Evolutionary conservation across 2,888 invertebrate genomes (phyloP), one percentile per base, ranked within the genome.

Genomic region (Leptopilina myrica): DNA sequence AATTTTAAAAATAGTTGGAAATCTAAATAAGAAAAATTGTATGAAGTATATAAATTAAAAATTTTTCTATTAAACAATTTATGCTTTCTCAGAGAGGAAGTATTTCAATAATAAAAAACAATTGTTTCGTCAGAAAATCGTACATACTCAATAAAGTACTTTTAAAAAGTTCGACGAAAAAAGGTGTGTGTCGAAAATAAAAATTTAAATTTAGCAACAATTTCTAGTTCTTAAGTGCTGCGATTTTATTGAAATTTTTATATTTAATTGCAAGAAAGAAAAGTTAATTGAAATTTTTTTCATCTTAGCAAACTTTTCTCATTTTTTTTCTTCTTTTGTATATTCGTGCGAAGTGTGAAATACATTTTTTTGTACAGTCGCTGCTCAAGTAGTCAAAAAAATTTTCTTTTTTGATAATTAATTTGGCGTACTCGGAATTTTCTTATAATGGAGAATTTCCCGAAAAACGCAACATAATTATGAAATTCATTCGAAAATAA

Each of bases 41-140:
- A 20, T 20, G 1, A 20, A 20, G 20, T 20, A 20, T 20, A 20
- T 20, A 20, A 20, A 20, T 20, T 20, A 1, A 20, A 20, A 20
- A 20, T 20, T 20, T 20, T 20, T 1, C 20, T 1, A 20, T 20
- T 20, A 20, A 20, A 1, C 20, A 20, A 20, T 20, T 20, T 20
- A 1, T 1, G n/a, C 2, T 62, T 62, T 62, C 15, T 49, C 26
- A 69, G 8, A 9, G n/a, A n/a, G 33, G 5, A 33, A 20, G 20
- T 20, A 20, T 20, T 20, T 20, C n/a, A n/a, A n/a, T 20, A 20
- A 20, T 20, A 20, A 20, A 20, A 20, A 5, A n/a, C 33, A 20
- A 67, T 49, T 73, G 56, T 73, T 73, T 73, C 56, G 56, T 40
- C 73, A 73, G 73, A 5, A 73, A 73, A 56, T 56, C 12, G 26